Conservation (phyloP, 2,888 invertebrate species). For the Pandemis heparana region DNA sequence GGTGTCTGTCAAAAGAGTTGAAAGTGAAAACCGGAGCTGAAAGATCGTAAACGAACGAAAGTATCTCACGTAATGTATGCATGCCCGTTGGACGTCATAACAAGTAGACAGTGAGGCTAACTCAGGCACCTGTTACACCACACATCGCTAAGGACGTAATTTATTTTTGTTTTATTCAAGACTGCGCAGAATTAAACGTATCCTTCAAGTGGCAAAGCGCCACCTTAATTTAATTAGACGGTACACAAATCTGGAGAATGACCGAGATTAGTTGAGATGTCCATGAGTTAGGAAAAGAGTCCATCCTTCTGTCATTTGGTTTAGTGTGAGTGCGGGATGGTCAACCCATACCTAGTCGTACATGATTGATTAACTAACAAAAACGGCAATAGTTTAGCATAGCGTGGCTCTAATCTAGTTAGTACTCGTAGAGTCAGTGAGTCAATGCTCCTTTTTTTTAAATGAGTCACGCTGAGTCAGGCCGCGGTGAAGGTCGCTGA, state of each 20-base stretch:
- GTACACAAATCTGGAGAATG: too few relatives aligned
- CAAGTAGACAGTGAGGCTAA: not conserved
- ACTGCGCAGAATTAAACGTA: too few relatives aligned
- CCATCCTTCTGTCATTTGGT: not conserved
- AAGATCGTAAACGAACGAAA: constrained; percentile 21
- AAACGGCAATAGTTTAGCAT: constrained; percentile 3
- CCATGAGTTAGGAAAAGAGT: too few relatives aligned
- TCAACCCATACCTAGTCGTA: not conserved
- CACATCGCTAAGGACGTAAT: too few relatives aligned
- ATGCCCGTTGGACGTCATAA: not conserved
- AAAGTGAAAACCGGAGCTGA: constrained; percentile 30
- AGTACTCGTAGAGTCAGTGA: constrained; percentile 1
- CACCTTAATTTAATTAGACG: too few relatives aligned
- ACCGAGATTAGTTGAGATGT: too few relatives aligned
- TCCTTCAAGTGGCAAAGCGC: too few relatives aligned
- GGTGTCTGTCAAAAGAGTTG: constrained; percentile 7
- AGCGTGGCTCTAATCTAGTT: constrained; percentile 14
- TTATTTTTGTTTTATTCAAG: too few relatives aligned
- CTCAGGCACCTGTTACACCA: too few relatives aligned
- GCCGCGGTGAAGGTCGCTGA: constrained; percentile 13
- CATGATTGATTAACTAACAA: not conserved
- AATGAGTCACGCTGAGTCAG: constrained; percentile 26
- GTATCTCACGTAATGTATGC: constrained; percentile 7
- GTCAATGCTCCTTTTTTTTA: constrained; percentile 12
- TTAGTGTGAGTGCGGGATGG: not conserved